Evolutionary conservation across 92 coral and sea anemone species (phyloP).

Genomic region (Phymanthus crucifer): DNA sequence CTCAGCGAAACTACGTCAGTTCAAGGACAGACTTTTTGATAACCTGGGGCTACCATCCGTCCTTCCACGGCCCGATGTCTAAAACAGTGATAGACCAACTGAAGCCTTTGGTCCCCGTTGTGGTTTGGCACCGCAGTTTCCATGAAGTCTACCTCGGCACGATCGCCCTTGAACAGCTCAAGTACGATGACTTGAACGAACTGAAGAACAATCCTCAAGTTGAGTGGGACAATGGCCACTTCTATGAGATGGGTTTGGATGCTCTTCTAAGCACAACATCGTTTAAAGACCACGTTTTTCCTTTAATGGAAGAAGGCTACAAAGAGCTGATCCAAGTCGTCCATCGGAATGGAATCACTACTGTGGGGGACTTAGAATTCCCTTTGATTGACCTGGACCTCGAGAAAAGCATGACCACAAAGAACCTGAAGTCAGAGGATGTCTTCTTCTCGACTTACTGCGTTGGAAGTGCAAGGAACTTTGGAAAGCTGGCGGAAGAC

Average conservation of each 20-base stretch:
- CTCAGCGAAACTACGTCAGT: background rate
- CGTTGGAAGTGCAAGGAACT: constrained; percentile 35
- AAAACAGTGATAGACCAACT: constrained; percentile 14
- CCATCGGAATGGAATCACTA: constrained; percentile 29
- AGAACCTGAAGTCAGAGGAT: constrained; percentile 30
- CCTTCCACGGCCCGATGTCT: constrained; percentile 45
- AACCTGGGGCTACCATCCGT: constrained; percentile 46
- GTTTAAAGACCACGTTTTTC: constrained; percentile 2
- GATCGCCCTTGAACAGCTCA: constrained; percentile 22
- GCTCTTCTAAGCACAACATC: constrained; percentile 16
- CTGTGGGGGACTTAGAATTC: constrained; percentile 49
- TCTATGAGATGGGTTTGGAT: constrained; percentile 52
- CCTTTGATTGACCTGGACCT: constrained; percentile 19
- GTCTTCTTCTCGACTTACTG: constrained; percentile 43
- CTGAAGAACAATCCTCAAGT: constrained; percentile 33
- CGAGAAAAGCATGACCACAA: background rate
- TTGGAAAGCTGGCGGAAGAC: constrained; percentile 5
- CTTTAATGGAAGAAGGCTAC: constrained; percentile 37
- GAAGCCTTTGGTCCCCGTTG: background rate
- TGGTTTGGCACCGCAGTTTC: constrained; percentile 49
- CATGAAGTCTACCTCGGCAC: constrained; percentile 46
- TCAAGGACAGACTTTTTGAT: constrained; percentile 13
- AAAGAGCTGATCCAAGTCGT: constrained; percentile 20
- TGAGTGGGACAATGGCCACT: constrained; percentile 44
- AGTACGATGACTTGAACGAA: constrained; percentile 17